phyloP scores from a whole-genome alignment of 2,797 vertebrate genomes.

The Cirrhinus molitorella region DNA sequence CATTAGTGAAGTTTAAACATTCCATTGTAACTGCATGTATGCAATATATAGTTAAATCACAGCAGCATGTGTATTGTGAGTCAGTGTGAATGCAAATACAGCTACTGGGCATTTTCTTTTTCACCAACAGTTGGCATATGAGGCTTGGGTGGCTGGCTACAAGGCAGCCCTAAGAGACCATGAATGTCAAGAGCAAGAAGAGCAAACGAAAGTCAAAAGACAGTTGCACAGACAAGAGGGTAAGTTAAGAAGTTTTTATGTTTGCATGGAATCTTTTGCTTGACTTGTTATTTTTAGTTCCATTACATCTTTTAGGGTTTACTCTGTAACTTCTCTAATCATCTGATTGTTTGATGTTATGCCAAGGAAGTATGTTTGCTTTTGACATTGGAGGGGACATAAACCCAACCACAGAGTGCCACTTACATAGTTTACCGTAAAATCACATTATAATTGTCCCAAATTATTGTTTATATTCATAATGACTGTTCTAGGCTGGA shows the following conservation, averaged over 20 bases:
- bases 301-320: not conserved
- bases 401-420: too few relatives aligned
- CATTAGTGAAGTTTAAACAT: not conserved
- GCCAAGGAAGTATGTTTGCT: too few relatives aligned
- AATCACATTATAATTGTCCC: too few relatives aligned
- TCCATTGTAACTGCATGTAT: not conserved
- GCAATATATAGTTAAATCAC: not conserved
- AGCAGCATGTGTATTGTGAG: not conserved
- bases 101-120: not conserved
- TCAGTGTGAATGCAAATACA: not conserved
- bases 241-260: too few relatives aligned
- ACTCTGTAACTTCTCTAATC: not conserved
- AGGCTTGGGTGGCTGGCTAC: slow-evolving; percentile 80
- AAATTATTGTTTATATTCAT: too few relatives aligned
- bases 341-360: not conserved
- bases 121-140: slow-evolving; percentile 74
- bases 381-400: too few relatives aligned
- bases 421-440: too few relatives aligned
- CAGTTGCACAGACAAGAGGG: slow-evolving; percentile 68
- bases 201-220: slow-evolving; percentile 69
- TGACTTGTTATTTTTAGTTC: not conserved
- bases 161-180: slow-evolving; percentile 76
- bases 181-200: slow-evolving; percentile 74
- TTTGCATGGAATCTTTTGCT: not conserved
- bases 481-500: too few relatives aligned